phyloP scores from a whole-genome alignment of 2,113 vertebrate genomes.

The Hippocampus zosterae region DNA sequence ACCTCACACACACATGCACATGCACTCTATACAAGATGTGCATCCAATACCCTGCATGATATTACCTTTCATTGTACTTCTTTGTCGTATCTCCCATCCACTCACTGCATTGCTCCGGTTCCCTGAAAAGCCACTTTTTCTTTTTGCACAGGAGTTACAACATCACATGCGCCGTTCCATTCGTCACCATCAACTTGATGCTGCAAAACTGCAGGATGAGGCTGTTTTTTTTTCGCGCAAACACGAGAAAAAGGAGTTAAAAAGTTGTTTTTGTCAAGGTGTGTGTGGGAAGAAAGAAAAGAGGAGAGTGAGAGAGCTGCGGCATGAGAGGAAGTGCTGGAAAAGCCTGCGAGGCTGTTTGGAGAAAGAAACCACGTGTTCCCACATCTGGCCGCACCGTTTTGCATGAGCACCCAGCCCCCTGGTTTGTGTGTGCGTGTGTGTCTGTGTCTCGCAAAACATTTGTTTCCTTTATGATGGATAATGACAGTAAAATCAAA shows the following conservation, averaged over 20 bases:
- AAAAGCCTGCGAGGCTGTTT: slow-evolving; percentile 56
- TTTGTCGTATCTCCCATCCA: slow-evolving; percentile 56
- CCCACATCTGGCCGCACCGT: slow-evolving; percentile 59
- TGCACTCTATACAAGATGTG: not conserved
- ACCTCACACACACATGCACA: not conserved
- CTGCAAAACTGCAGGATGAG: not conserved
- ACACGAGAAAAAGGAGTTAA: not conserved
- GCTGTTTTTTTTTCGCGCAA: too few species aligned
- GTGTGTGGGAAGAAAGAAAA: not conserved
- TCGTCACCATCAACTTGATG: slow-evolving; percentile 24
- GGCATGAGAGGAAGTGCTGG: slow-evolving; percentile 34
- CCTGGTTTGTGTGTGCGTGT: not conserved
- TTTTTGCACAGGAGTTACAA: not conserved
- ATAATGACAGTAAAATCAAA: not conserved
- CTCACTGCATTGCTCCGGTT: slow-evolving; percentile 60
- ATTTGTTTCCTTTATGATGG: not conserved
- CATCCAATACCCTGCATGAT: too few species aligned
- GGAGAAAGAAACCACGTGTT: slow-evolving; percentile 64
- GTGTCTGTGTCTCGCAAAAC: not conserved
- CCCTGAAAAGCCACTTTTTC: slow-evolving; percentile 10
- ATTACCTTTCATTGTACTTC: slow-evolving; percentile 74
- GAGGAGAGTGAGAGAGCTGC: slow-evolving; percentile 33
- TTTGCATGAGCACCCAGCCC: not conserved
- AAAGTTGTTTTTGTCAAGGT: not conserved
- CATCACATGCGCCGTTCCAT: slow-evolving; percentile 36